phyloP scores from a whole-genome alignment of 2,888 invertebrate species.

The Napeogenes sylphis region DNA sequence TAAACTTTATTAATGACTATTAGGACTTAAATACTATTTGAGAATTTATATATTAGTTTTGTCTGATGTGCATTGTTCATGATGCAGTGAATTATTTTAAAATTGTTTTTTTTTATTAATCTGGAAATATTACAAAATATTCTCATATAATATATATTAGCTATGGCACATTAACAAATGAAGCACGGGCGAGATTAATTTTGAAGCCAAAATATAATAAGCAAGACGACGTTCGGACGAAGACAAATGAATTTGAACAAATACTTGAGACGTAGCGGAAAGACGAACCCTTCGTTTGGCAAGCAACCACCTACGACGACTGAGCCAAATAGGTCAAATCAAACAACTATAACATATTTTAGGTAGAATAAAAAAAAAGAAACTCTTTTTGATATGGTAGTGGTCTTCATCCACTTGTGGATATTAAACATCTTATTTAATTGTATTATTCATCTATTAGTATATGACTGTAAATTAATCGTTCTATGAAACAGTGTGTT shows the following conservation, averaged over 20 bases:
- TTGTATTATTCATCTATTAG: too few relatives aligned
- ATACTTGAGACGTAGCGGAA: slow-evolving; percentile 25
- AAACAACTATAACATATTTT: slow-evolving; percentile 15
- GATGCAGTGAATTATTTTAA: too few relatives aligned
- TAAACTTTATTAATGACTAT: slow-evolving; percentile 4
- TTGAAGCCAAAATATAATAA: slow-evolving; percentile 20
- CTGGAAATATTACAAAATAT: too few relatives aligned
- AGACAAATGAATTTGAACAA: slow-evolving; percentile 28
- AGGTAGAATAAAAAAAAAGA: too few relatives aligned
- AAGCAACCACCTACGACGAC: slow-evolving; percentile 11
- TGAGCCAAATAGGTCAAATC: slow-evolving; percentile 29
- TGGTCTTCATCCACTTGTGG: too few relatives aligned
- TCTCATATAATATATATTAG: not conserved
- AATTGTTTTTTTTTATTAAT: too few relatives aligned
- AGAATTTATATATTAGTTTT: not conserved
- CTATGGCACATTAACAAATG: slow-evolving; percentile 8
- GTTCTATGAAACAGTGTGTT: too few relatives aligned
- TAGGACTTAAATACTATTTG: not conserved
- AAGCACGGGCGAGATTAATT: slow-evolving; percentile 11
- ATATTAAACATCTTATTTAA: too few relatives aligned
- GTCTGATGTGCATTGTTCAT: not conserved
- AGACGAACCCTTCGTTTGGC: slow-evolving; percentile 26
- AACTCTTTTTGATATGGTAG: too few relatives aligned
- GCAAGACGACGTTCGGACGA: slow-evolving; percentile 19
- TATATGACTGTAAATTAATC: too few relatives aligned